A percentile compares a stretch with the other conserved stretches of the same genome.
Conservation (phyloP, 2,888 invertebrate species). For the Athripsodes cinereus region DNA sequence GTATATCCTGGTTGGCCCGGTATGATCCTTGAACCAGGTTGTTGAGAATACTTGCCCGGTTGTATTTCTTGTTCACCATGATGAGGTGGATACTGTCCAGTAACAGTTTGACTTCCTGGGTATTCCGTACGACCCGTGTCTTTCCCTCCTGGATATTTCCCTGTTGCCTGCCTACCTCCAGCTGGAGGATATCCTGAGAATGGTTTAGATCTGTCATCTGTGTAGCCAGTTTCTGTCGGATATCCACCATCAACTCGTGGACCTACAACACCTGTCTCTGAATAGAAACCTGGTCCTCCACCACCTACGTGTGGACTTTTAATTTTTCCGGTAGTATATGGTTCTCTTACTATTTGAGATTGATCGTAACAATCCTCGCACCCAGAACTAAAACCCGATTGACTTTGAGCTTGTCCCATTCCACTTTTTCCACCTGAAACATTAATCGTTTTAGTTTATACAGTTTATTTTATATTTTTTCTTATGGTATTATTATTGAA, state of each 20-base stretch:
- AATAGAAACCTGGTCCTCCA: background rate
- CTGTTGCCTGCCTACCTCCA: background rate
- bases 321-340: background rate
- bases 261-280: background rate
- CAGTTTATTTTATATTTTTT: too few relatives aligned
- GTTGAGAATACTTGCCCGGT: background rate
- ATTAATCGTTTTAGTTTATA: background rate
- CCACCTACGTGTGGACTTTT: background rate
- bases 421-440: constrained; percentile 69
- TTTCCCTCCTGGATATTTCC: too few relatives aligned
- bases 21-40: background rate
- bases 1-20: too few relatives aligned
- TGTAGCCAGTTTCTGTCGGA: background rate
- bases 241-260: background rate
- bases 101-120: too few relatives aligned
- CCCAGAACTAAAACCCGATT: constrained; percentile 61
- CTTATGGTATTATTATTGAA: too few relatives aligned
- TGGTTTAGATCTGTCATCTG: background rate
- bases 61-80: too few relatives aligned
- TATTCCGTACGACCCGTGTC: too few relatives aligned
- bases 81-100: too few relatives aligned
- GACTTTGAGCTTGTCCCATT: constrained; percentile 87
- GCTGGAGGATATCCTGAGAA: background rate
- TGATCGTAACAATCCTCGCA: constrained; percentile 57
- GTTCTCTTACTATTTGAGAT: constrained; percentile 8